A percentile compares a stretch with the other conserved stretches of the same genome.
Evolutionary conservation across 2,113 vertebrate species (phyloP).

Genomic region (Gopherus evgoodei): DNA sequence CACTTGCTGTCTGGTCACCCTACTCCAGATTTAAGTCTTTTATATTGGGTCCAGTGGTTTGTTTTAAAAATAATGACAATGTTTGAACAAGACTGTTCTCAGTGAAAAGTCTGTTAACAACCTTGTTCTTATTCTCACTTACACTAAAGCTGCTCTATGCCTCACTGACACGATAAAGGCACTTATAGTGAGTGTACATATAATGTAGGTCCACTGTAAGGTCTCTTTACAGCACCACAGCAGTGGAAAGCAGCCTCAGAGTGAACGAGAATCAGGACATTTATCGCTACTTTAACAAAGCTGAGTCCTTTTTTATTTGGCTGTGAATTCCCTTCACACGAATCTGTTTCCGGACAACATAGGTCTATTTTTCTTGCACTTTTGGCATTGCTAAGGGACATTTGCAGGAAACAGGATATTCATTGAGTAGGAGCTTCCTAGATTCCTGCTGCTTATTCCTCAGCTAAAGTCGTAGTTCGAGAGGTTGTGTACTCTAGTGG

Average conservation of each 20-base stretch:
- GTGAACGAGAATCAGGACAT: neutral
- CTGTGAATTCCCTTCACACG: neutral
- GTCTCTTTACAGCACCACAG: neutral
- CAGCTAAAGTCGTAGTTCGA: too few species aligned
- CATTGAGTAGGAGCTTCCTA: neutral
- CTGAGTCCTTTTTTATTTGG: neutral
- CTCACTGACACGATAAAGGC: neutral
- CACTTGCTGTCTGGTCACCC: too few species aligned
- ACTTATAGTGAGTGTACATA: neutral
- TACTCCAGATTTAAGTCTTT: neutral
- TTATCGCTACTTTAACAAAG: neutral
- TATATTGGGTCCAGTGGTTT: neutral
- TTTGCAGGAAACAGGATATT: neutral
- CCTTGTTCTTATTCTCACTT: neutral
- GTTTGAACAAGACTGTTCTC: neutral
- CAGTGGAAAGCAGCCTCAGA: neutral
- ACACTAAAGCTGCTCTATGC: neutral
- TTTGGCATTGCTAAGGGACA: neutral
- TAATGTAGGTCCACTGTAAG: neutral
- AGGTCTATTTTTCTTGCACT: neutral
- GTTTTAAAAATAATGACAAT: neutral
- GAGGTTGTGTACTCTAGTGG: neutral
- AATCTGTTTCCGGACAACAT: neutral
- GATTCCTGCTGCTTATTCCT: neutral
- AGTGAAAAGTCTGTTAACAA: neutral